Evolutionary conservation across 2,113 vertebrate species (phyloP).

Genomic region (Peromyscus polionotus): DNA sequence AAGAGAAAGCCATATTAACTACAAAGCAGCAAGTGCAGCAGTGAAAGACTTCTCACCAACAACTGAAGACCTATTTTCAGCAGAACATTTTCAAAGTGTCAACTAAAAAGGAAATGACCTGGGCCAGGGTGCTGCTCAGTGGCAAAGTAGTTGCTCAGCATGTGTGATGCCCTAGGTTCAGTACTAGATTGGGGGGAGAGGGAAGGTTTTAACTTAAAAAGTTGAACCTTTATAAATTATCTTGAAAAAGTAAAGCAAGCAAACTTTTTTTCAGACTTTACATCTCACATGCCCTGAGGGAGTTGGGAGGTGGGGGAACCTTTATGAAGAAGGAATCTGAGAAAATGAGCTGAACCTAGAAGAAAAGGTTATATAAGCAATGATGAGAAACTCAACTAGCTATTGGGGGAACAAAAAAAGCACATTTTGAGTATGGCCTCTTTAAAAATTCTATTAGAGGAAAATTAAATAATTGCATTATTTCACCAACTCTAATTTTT

Average conservation of each 20-base stretch:
- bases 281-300: background rate
- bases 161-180: background rate
- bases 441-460: background rate
- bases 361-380: background rate
- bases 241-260: background rate
- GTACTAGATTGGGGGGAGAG: background rate
- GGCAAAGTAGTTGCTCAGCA: background rate
- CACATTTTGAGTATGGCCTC: background rate
- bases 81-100: background rate
- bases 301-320: background rate
- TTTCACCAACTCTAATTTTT: background rate
- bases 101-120: background rate
- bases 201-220: background rate
- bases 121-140: background rate
- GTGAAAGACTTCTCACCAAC: background rate
- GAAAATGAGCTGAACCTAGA: background rate
- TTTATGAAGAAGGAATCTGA: background rate
- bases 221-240: background rate
- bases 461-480: background rate
- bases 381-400: background rate
- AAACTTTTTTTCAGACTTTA: background rate
- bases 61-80: background rate
- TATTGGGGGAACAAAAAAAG: background rate
- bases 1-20: slow-evolving; percentile 10
- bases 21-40: background rate